These are phyloP conservation scores for Latrodectus hesperus DNA, from an alignment of 2,888 invertebrate genomes.

Conservation along the genomic window DNA sequence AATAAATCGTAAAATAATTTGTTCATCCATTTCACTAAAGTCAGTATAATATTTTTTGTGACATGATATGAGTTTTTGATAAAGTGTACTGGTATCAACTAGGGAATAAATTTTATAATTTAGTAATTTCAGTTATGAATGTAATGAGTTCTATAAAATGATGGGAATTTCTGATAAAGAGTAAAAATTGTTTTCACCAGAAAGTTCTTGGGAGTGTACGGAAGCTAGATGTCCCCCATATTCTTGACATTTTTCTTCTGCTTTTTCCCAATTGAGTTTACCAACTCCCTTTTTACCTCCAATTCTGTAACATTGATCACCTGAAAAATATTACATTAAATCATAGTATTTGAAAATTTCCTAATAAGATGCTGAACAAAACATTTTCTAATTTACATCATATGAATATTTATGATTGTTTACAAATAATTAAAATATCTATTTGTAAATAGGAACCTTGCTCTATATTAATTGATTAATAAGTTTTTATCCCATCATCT, in stretches of 20 bases:
- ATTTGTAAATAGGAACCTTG: no score
- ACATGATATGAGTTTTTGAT: no score
- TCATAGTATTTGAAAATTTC: background rate
- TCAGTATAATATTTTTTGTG: no score
- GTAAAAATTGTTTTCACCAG: conserved; percentile 21
- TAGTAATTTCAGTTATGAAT: no score
- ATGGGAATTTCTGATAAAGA: background rate
- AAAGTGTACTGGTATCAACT: no score
- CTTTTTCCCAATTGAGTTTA: conserved; percentile 18
- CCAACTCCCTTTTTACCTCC: conserved; percentile 8
- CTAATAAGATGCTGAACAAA: background rate
- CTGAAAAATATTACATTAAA: conserved; percentile 6
- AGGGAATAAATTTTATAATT: no score
- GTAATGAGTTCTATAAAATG: no score
- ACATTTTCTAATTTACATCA: background rate
- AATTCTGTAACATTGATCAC: conserved; percentile 40
- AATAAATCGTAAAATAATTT: no score
- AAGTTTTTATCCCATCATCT: no score
- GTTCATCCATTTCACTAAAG: no score
- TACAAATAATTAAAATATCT: no score
- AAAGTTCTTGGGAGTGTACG: conserved; percentile 26
- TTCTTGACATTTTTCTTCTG: conserved; percentile 18
- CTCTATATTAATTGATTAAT: no score
- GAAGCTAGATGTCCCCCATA: conserved; percentile 33
- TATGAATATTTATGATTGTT: background rate